Base-by-base conservation (phyloP, 2,888 invertebrate species). In the Sthenelais limicola region DNA sequence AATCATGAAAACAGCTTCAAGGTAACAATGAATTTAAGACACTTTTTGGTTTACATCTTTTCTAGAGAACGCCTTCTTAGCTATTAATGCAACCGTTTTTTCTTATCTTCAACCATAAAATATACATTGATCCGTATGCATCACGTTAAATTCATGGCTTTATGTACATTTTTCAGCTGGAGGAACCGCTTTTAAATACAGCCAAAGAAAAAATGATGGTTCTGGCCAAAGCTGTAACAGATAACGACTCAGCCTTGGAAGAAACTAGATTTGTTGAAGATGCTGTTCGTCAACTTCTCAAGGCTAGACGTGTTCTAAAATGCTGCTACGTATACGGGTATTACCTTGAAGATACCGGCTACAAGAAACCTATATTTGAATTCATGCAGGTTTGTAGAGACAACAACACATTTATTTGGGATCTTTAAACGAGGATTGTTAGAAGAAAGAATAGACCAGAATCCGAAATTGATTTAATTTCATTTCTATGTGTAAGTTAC, bases 271-370 rank as follows among this genome's bases (percentile, higher is more conserved):
- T 92, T 84, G 90, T 92, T 18, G 91, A 91, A 81, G 91, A 92
- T 79, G 92, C 92, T 5, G 90, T 92, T 3, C 87, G 91, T 73
- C 92, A 92, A 83, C 85, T 92, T 66, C 84, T 92, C 43, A 91
- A 91, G 85, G 90, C 91, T 0, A 85, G 92, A 69, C 85, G 91
- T 73, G 91, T 92, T 24, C 85, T 92, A 3, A 91, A 91, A 83
- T 92, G 91, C 52, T 91, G 91, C 4, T 92, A 92, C 82, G 91
- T 91, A n/a, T 92, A 92, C 83, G 92, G 92, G 12, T 92, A 91
- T 84, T 92, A 92, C 82, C 85, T 92, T 66, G 91, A 91, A 82
- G 92, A 91, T 78, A 84, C 85, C 56, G 91, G 91, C 5, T 91
- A 91, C 82, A 91, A 91, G 82, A 91, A 91, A 85, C 90, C 90